These are phyloP conservation scores for Tragopan temminckii DNA, from an alignment of 2,797 vertebrate species.

Conservation along the genomic window DNA sequence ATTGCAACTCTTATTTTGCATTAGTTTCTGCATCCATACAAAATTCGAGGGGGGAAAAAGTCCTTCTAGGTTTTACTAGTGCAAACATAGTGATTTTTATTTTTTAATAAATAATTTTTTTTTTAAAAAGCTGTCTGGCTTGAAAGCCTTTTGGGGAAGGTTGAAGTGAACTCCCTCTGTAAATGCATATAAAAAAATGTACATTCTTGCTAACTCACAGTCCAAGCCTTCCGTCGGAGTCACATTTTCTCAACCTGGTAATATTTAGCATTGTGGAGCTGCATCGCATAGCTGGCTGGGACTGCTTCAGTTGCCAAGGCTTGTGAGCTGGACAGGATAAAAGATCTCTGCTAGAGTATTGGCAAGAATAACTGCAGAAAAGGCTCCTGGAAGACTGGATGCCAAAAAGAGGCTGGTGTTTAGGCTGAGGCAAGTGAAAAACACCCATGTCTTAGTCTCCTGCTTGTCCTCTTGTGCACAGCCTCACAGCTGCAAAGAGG, in stretches of 20 bases:
- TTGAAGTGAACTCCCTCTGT: not conserved
- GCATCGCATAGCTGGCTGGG: not conserved
- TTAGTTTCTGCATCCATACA: not conserved
- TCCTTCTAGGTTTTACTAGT: not conserved
- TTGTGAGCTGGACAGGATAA: not conserved
- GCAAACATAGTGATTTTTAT: not conserved
- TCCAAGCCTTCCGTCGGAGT: not conserved
- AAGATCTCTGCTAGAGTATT: not conserved
- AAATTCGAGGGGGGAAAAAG: slow-evolving; percentile 27
- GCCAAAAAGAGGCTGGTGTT: not conserved
- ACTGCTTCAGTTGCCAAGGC: not conserved
- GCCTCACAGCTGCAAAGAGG: not conserved
- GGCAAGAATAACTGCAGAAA: not conserved
- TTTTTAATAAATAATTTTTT: not conserved
- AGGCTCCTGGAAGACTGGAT: slow-evolving; percentile 27
- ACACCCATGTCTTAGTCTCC: not conserved
- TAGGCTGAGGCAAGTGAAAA: slow-evolving; percentile 16
- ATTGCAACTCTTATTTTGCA: not conserved
- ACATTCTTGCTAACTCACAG: not conserved
- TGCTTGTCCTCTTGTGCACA: not conserved
- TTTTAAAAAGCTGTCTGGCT: not conserved
- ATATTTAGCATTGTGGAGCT: not conserved
- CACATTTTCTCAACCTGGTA: not conserved
- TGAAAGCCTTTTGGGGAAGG: not conserved
- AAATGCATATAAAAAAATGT: not conserved